Percentiles rank a stretch among this genome's conserved stretches.
These are phyloP conservation scores for Percopsis transmontana DNA, from an alignment of 2,113 vertebrate species.

Conservation along the genomic window DNA sequence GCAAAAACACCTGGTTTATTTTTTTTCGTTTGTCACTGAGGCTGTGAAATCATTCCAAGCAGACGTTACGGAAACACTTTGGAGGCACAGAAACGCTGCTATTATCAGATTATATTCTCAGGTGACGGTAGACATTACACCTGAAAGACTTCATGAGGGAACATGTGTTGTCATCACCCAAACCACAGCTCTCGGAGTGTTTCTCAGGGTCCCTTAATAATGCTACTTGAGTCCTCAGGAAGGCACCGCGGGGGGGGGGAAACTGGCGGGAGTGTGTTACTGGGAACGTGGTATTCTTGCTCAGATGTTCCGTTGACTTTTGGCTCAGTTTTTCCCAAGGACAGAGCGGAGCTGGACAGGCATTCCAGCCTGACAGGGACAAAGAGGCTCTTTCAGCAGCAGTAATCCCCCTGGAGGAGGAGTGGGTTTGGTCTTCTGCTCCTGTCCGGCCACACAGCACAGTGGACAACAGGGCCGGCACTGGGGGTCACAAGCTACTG, in stretches of 20 bases:
- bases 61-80: constrained; percentile 26
- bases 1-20: not conserved
- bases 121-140: constrained; percentile 41
- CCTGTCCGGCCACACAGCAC: constrained; percentile 4
- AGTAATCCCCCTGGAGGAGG: constrained; percentile 64
- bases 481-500: not conserved
- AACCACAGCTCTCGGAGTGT: constrained; percentile 39
- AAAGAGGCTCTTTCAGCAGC: constrained; percentile 71
- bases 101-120: constrained; percentile 54
- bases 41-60: constrained; percentile 5
- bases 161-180: constrained; percentile 27
- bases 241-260: constrained; percentile 5
- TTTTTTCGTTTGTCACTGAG: not conserved
- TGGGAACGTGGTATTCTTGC: constrained; percentile 54
- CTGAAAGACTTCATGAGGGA: constrained; percentile 13
- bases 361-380: constrained; percentile 61
- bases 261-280: constrained; percentile 4
- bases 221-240: not conserved
- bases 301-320: constrained; percentile 72
- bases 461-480: constrained; percentile 21
- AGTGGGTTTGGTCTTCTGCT: constrained; percentile 42
- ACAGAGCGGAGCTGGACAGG: constrained; percentile 46
- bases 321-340: constrained; percentile 69
- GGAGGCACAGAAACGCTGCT: constrained; percentile 28
- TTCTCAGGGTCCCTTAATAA: constrained; percentile 25